A percentile compares a stretch with the other conserved stretches of the same genome.
Conservation (phyloP, 2,888 invertebrate species). For the Resseliella maxima region DNA sequence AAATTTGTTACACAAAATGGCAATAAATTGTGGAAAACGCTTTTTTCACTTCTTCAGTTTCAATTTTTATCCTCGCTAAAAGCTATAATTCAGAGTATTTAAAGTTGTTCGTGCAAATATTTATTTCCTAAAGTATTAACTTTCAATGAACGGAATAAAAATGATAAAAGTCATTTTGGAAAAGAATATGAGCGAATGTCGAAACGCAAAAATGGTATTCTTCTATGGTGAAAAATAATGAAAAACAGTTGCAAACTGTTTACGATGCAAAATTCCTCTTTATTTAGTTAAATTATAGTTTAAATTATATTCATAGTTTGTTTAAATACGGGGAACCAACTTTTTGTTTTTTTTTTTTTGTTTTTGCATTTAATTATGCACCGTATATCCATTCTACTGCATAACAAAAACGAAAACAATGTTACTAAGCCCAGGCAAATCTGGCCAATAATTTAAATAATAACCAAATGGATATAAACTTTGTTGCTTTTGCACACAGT, state of each 20-base stretch:
- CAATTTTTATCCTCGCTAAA: too few relatives aligned
- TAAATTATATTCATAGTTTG: neutral
- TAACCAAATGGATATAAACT: neutral
- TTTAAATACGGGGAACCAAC: too few relatives aligned
- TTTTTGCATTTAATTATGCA: neutral
- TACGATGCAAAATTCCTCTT: neutral
- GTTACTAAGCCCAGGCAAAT: conserved; percentile 17
- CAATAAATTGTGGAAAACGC: too few relatives aligned
- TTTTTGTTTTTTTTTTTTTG: neutral
- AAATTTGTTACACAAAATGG: too few relatives aligned
- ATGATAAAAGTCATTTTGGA: neutral
- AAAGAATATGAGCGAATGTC: neutral
- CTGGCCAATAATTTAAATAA: conserved; percentile 44
- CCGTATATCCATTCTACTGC: neutral
- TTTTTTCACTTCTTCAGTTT: too few relatives aligned
- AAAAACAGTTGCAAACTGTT: neutral
- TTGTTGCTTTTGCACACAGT: neutral
- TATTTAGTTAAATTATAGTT: conserved; percentile 22
- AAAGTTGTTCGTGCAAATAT: conserved; percentile 4
- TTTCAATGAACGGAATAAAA: neutral
- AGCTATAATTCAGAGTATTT: neutral
- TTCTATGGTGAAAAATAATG: neutral
- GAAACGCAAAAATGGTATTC: neutral
- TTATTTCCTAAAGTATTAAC: neutral
- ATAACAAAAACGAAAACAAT: neutral